Evolutionary conservation across 2,797 vertebrate genomes (phyloP), one percentile per base, ranked within the genome.

Genomic region (Intellagama lesueurii): DNA sequence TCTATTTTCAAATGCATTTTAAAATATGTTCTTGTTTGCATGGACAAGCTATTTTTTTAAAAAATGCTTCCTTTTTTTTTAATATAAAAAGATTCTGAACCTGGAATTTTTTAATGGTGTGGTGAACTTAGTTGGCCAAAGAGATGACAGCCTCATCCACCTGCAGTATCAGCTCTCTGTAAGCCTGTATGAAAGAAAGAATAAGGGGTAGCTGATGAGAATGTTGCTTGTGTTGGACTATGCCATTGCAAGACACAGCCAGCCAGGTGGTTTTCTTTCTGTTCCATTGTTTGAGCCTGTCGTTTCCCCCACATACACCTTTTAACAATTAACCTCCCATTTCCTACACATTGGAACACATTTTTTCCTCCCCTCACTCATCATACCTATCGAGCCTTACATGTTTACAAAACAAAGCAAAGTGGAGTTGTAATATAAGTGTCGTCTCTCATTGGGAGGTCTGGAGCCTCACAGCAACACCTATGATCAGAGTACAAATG

Each of bases 341-440:
- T 76, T 78, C 44, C 40, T 60, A 44, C 16, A 69, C 28, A 66
- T 3, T 19, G n/a, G 77, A 69, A 76, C 1, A 0, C 82, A 30
- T 28, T 82, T 56, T 73, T 8, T 12, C 76, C 86, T 14, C 87
- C 56, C 85, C 4, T 28, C 14, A 52, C 30, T 69, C 79, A 84
- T 56, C 80, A 83, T 72, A 88, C 83, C 44, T 19, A 32, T 52
- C 69, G 52, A n/a, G 84, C 2, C 78, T 90, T 1, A 1, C 82
- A 83, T 72, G 88, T 91, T 91, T 94, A 78, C 69, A 81, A n/a
- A 86, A 82, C 60, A 90, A 90, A 83, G n/a, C 60, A 69, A 0
- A 28, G 7, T 91, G 64, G 60, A 1, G 68, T 80, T 85, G 4
- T 82, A 40, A 87, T 89, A 4, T 24, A 30, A 89, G 7, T 19